These are phyloP conservation scores for Brachyrhaphis roseni DNA, from an alignment of 2,797 vertebrate species.

Conservation along the genomic window DNA sequence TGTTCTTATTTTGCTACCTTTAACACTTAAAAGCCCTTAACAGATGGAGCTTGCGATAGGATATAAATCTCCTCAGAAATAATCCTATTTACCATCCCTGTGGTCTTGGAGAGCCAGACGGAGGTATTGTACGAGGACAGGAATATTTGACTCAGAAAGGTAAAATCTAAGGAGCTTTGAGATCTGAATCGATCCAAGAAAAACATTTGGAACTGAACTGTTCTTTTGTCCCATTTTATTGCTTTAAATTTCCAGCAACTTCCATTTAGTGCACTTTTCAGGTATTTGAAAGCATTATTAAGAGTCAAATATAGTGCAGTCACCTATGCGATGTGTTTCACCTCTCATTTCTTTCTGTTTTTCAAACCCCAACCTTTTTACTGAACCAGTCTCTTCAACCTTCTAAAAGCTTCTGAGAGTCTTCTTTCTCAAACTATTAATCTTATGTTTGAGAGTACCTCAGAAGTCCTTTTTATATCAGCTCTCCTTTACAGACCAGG, in stretches of 20 bases:
- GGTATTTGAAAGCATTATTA: neutral
- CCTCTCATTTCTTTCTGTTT: neutral
- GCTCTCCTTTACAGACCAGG: neutral
- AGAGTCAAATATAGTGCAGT: neutral
- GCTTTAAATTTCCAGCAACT: neutral
- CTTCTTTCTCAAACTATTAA: too few relatives aligned
- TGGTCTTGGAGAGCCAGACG: constrained; percentile 16
- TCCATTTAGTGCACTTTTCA: neutral
- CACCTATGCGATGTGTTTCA: neutral
- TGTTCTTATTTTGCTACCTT: constrained; percentile 42
- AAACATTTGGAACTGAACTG: constrained; percentile 20
- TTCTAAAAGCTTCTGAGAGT: neutral
- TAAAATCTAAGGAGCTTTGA: constrained; percentile 39
- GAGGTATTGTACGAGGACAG: constrained; percentile 13
- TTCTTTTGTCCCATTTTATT: neutral
- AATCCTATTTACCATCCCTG: constrained; percentile 25
- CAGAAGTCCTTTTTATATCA: neutral
- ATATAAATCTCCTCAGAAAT: constrained; percentile 24
- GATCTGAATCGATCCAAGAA: constrained; percentile 32
- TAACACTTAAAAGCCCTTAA: constrained; percentile 33
- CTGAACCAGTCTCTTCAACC: neutral
- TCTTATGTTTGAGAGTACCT: neutral
- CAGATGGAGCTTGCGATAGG: constrained; percentile 30
- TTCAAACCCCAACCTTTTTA: neutral
- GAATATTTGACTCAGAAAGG: constrained; percentile 26